Conservation (phyloP, 2,113 vertebrate genomes). For the Dryoscopus gambensis region DNA sequence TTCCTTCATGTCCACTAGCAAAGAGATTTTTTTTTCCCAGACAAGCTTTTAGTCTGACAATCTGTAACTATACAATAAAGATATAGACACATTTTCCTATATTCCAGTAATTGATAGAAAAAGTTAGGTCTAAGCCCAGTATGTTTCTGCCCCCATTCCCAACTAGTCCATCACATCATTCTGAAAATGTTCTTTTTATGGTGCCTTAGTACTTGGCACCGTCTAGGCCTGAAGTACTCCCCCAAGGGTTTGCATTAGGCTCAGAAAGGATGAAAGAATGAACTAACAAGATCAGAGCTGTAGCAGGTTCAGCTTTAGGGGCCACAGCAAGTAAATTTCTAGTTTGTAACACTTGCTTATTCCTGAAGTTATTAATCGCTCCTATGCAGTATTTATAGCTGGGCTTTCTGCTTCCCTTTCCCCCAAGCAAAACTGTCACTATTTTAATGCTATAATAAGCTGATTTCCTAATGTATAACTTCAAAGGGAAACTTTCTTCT, state of each 20-base stretch:
- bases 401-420: background rate
- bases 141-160: background rate
- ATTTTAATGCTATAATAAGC: conserved; percentile 13
- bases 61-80: background rate
- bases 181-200: conserved; percentile 11
- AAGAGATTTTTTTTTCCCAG: background rate
- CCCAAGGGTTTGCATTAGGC: background rate
- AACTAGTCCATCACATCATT: background rate
- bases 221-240: background rate
- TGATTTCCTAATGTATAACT: conserved; percentile 27
- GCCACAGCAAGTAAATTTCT: conserved; percentile 25
- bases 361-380: conserved; percentile 9
- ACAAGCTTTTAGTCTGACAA: background rate
- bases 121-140: background rate
- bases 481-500: conserved; percentile 39
- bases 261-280: conserved; percentile 3
- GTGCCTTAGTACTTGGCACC: background rate
- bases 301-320: conserved; percentile 23
- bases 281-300: conserved; percentile 27
- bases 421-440: conserved; percentile 12
- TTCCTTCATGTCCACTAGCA: background rate
- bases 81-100: background rate
- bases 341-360: conserved; percentile 18
- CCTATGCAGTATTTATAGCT: background rate
- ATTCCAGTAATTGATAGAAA: background rate